Evolutionary conservation across 2,797 vertebrate species (phyloP).

Genomic region (Myripristis murdjan): DNA sequence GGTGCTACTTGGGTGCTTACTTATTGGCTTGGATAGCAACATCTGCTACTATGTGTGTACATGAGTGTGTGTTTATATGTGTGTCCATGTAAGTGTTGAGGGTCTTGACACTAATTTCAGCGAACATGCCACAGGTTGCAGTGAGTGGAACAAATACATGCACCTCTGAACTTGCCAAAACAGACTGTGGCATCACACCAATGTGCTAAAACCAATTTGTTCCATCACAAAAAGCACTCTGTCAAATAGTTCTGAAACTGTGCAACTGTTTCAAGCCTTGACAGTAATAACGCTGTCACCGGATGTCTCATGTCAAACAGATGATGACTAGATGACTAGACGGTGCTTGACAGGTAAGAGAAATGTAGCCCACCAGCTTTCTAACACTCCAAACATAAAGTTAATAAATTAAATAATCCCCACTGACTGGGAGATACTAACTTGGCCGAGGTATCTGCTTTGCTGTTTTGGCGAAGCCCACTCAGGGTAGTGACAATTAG

Average conservation of each 20-base stretch:
- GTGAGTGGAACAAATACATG: conserved; percentile 37
- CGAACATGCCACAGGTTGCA: conserved; percentile 51
- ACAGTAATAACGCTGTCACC: conserved; percentile 53
- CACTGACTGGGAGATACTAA: conserved; percentile 36
- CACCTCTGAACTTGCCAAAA: conserved; percentile 47
- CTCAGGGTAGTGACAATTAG: no score
- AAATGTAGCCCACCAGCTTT: conserved; percentile 48
- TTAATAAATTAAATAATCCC: conserved; percentile 45
- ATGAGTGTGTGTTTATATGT: conserved; percentile 7
- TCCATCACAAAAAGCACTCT: conserved; percentile 9
- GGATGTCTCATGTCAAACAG: conserved; percentile 57
- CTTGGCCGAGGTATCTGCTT: conserved; percentile 42
- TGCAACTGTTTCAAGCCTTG: background rate
- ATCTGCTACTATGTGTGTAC: conserved; percentile 51
- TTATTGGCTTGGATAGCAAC: conserved; percentile 46
- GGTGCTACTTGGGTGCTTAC: conserved; percentile 57
- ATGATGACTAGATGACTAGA: conserved; percentile 61
- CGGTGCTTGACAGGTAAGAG: background rate
- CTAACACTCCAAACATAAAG: conserved; percentile 46
- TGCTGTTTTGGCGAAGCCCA: no score
- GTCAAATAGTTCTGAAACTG: background rate
- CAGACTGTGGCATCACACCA: conserved; percentile 12
- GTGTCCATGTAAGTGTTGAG: conserved; percentile 18
- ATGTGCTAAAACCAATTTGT: conserved; percentile 44
- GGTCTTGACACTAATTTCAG: conserved; percentile 38